phyloP scores from a whole-genome alignment of 1,140 invertebrate species.

The Musca vetustissima region DNA sequence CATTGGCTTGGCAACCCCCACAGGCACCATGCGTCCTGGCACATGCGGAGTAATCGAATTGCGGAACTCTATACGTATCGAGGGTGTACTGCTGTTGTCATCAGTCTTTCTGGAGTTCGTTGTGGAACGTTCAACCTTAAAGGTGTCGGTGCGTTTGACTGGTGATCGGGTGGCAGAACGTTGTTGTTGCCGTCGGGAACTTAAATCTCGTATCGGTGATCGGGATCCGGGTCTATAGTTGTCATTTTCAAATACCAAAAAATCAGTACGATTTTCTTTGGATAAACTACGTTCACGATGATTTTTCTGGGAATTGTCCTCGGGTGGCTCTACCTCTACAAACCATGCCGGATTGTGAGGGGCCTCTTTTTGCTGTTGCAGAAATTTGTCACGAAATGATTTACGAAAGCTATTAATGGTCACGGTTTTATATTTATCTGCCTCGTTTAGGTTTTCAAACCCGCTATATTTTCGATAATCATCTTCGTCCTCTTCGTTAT shows the following conservation, averaged over 20 bases:
- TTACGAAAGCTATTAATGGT: conserved; percentile 53
- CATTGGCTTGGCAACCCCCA: conserved; percentile 53
- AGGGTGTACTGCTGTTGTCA: conserved; percentile 23
- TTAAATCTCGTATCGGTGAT: conserved; percentile 40
- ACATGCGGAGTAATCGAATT: conserved; percentile 50
- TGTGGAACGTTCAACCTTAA: conserved; percentile 38
- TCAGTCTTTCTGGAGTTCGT: conserved; percentile 32
- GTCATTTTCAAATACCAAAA: conserved; percentile 50
- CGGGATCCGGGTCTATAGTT: conserved; percentile 51
- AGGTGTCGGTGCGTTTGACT: conserved; percentile 53
- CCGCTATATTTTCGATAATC: neutral
- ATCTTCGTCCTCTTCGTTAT: conserved; percentile 36
- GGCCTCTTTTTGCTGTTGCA: conserved; percentile 46
- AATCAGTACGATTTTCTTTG: conserved; percentile 50
- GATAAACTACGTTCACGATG: conserved; percentile 12
- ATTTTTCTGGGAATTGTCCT: neutral
- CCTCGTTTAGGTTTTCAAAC: conserved; percentile 28
- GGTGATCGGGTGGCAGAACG: conserved; percentile 47
- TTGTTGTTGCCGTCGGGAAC: conserved; percentile 28
- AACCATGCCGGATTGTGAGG: conserved; percentile 54
- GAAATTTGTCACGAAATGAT: conserved; percentile 50
- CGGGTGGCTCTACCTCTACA: conserved; percentile 44
- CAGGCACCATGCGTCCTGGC: conserved; percentile 46
- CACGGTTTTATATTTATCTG: conserved; percentile 50
- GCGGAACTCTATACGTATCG: conserved; percentile 52